Evolutionary conservation across 2,888 invertebrate species (phyloP).

Genomic region (Tryphoninae sp.): DNA sequence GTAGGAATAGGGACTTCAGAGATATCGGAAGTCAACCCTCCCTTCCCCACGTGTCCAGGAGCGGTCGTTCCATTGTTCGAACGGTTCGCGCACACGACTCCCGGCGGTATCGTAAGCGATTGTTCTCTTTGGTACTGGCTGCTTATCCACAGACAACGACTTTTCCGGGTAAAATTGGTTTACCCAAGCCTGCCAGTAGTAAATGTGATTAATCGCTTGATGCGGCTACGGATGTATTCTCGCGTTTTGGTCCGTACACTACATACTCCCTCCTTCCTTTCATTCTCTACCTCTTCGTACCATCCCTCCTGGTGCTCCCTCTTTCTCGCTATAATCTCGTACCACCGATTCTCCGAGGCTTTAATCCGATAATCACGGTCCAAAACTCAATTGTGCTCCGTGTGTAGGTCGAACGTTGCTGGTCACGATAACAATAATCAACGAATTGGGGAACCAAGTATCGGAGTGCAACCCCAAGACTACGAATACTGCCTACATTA

Average conservation of each 20-base stretch:
- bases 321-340: constrained; percentile 19
- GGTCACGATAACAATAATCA: constrained; percentile 26
- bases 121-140: constrained; percentile 50
- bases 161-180: constrained; percentile 77
- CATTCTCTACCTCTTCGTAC: constrained; percentile 21
- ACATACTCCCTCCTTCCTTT: constrained; percentile 28
- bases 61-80: constrained; percentile 48
- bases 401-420: constrained; percentile 35
- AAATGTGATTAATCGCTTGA: constrained; percentile 77
- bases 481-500: constrained; percentile 1
- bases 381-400: constrained; percentile 74
- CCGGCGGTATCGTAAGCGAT: constrained; percentile 56
- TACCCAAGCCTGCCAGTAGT: constrained; percentile 66
- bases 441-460: constrained; percentile 25
- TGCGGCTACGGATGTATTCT: constrained; percentile 69
- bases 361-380: constrained; percentile 77
- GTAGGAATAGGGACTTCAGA: constrained; percentile 39
- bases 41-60: constrained; percentile 21
- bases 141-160: constrained; percentile 77
- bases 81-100: constrained; percentile 48
- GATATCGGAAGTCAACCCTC: constrained; percentile 52
- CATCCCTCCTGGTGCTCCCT: not conserved
- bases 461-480: constrained; percentile 9
- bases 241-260: constrained; percentile 53
- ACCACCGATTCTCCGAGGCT: constrained; percentile 64